Evolutionary conservation across 2,888 invertebrate genomes (phyloP).

Genomic region (Yponomeuta cagnagella): DNA sequence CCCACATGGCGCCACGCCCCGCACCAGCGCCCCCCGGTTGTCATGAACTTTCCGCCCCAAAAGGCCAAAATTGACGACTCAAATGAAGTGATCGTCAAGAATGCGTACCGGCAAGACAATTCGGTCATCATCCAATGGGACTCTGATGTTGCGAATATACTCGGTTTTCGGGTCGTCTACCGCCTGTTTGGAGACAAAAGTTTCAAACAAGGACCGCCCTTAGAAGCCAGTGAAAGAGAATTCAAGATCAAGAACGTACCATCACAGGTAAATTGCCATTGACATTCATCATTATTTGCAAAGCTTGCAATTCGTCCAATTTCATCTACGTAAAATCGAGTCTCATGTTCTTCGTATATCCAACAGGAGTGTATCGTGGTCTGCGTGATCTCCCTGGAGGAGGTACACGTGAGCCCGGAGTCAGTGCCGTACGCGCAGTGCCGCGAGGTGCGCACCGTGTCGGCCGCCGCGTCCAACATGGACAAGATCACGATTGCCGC

Average conservation of each 20-base stretch:
- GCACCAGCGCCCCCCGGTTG: slow-evolving; percentile 81
- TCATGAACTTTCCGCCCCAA: slow-evolving; percentile 81
- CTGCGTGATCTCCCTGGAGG: slow-evolving; percentile 93
- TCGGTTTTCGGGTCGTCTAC: slow-evolving; percentile 93
- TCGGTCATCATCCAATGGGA: slow-evolving; percentile 95
- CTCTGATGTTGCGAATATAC: slow-evolving; percentile 88
- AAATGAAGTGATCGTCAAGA: slow-evolving; percentile 89
- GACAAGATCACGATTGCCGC: slow-evolving; percentile 96
- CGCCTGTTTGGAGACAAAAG: slow-evolving; percentile 91
- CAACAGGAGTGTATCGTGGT: slow-evolving; percentile 92
- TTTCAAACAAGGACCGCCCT: slow-evolving; percentile 92
- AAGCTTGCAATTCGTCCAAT: not conserved
- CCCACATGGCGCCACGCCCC: slow-evolving; percentile 67
- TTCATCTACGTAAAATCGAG: no score
- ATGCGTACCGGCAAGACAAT: slow-evolving; percentile 89
- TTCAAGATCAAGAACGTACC: slow-evolving; percentile 96
- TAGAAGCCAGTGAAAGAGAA: slow-evolving; percentile 92
- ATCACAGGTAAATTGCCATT: slow-evolving; percentile 78
- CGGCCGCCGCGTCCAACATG: slow-evolving; percentile 90
- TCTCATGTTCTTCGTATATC: no score
- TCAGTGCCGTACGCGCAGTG: slow-evolving; percentile 91
- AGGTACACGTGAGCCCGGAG: slow-evolving; percentile 90
- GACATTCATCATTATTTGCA: not conserved
- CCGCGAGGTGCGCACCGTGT: slow-evolving; percentile 90
- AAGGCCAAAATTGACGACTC: slow-evolving; percentile 79